Evolutionary conservation across 2,888 invertebrate species (phyloP).

Genomic region (Chymomyza procnemis): DNA sequence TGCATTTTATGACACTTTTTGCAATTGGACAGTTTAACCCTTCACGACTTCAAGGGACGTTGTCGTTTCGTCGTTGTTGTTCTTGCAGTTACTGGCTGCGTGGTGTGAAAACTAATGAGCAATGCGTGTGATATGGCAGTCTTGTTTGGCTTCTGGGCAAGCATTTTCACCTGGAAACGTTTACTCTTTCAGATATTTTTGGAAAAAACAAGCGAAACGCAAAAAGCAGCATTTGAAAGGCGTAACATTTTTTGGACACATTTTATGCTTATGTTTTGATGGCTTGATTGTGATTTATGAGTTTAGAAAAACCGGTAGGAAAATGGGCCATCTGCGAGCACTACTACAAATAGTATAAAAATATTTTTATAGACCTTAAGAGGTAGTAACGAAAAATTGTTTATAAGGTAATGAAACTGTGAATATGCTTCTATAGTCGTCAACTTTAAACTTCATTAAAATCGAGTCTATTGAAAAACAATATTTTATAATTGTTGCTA

Average conservation of each 20-base stretch:
- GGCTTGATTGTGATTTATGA: slow-evolving; percentile 59
- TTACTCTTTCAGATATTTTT: slow-evolving; percentile 20
- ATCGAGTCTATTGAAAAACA: too few relatives aligned
- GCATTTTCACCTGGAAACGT: slow-evolving; percentile 46
- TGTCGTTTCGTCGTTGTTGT: not conserved
- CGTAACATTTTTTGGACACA: slow-evolving; percentile 36
- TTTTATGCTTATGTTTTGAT: slow-evolving; percentile 41
- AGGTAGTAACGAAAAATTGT: not conserved
- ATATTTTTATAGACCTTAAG: not conserved
- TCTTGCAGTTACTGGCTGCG: not conserved
- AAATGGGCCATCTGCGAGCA: not conserved
- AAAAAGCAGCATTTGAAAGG: slow-evolving; percentile 8
- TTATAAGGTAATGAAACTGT: too few relatives aligned
- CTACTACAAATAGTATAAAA: not conserved
- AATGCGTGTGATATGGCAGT: slow-evolving; percentile 9
- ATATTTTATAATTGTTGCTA: too few relatives aligned
- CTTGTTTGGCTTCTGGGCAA: not conserved
- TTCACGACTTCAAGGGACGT: slow-evolving; percentile 62
- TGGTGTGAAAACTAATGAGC: slow-evolving; percentile 37
- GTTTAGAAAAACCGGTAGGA: slow-evolving; percentile 56
- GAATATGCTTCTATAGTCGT: too few relatives aligned
- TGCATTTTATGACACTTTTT: slow-evolving; percentile 60
- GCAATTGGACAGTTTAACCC: slow-evolving; percentile 70
- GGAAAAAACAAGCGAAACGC: not conserved
- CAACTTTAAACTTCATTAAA: too few relatives aligned